phyloP scores from a whole-genome alignment of 1,140 invertebrate genomes.

The Lepidostoma basale region DNA sequence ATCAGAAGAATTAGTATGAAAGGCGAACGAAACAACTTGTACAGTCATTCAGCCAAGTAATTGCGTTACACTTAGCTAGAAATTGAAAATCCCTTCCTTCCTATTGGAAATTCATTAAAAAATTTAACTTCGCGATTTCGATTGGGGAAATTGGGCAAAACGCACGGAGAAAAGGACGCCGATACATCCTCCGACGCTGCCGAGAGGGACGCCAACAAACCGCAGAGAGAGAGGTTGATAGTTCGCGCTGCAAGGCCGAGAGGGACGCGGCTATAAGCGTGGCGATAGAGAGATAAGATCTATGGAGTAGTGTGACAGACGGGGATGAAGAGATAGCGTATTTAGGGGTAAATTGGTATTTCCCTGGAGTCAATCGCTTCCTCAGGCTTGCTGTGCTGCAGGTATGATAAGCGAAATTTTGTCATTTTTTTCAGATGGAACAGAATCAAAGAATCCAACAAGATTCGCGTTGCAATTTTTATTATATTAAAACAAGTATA shows the following conservation, averaged over 20 bases:
- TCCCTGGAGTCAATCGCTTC: slow-evolving; percentile 14
- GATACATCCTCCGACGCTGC: slow-evolving; percentile 3
- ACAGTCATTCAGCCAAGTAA: neutral
- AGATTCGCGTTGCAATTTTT: no score
- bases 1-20: no score
- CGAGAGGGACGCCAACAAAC: slow-evolving; percentile 6
- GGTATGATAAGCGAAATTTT: neutral
- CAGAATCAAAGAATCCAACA: no score
- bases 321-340: slow-evolving; percentile 9
- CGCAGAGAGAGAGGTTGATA: neutral
- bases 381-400: neutral
- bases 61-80: slow-evolving; percentile 16
- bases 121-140: slow-evolving; percentile 17
- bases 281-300: slow-evolving; percentile 28
- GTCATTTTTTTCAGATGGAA: no score
- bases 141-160: neutral
- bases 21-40: neutral
- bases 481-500: no score
- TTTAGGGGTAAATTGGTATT: slow-evolving; percentile 17
- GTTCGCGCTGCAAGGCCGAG: neutral
- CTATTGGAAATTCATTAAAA: slow-evolving; percentile 26
- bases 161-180: neutral
- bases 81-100: slow-evolving; percentile 21
- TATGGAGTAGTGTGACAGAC: slow-evolving; percentile 24
- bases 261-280: slow-evolving; percentile 14